phyloP scores from a whole-genome alignment of 1,140 invertebrate genomes.

The Drosophila pruinosa region DNA sequence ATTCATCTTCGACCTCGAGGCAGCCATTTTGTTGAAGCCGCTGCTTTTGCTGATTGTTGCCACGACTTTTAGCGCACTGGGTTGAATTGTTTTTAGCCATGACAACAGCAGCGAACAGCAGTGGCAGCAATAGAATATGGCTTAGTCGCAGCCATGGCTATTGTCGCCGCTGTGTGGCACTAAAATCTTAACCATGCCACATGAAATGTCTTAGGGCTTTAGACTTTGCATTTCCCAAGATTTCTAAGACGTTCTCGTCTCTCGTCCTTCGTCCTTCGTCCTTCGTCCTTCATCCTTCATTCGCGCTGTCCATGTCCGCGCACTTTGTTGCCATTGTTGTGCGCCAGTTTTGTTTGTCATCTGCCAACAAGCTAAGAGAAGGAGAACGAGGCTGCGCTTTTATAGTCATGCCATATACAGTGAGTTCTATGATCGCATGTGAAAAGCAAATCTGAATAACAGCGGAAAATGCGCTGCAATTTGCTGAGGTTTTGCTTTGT shows the following conservation, averaged over 20 bases:
- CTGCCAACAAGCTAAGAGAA: neutral
- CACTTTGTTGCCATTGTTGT: slow-evolving; percentile 31
- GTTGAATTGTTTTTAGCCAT: slow-evolving; percentile 62
- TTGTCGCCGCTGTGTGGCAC: slow-evolving; percentile 43
- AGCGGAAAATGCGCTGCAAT: slow-evolving; percentile 45
- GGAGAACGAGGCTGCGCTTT: slow-evolving; percentile 39
- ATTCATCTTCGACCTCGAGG: slow-evolving; percentile 66
- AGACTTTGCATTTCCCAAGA: slow-evolving; percentile 33
- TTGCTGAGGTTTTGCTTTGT: slow-evolving; percentile 14
- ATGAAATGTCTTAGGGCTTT: slow-evolving; percentile 63
- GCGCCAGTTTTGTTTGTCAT: slow-evolving; percentile 21
- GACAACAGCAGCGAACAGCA: slow-evolving; percentile 24
- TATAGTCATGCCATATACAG: slow-evolving; percentile 67
- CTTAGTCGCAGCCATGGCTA: neutral
- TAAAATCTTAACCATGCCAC: slow-evolving; percentile 77
- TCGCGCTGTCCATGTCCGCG: slow-evolving; percentile 14
- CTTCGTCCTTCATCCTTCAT: slow-evolving; percentile 55
- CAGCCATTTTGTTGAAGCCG: slow-evolving; percentile 66
- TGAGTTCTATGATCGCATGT: slow-evolving; percentile 57
- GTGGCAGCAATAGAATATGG: slow-evolving; percentile 1
- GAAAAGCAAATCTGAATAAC: slow-evolving; percentile 23
- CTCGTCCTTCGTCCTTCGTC: slow-evolving; percentile 56
- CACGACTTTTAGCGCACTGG: too few relatives aligned
- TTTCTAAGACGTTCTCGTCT: slow-evolving; percentile 38
- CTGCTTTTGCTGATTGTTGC: slow-evolving; percentile 63